Percentiles rank a stretch among this genome's conserved stretches.
These are phyloP conservation scores for Odontothrips loti DNA, from an alignment of 2,888 invertebrate genomes.

Conservation along the genomic window DNA sequence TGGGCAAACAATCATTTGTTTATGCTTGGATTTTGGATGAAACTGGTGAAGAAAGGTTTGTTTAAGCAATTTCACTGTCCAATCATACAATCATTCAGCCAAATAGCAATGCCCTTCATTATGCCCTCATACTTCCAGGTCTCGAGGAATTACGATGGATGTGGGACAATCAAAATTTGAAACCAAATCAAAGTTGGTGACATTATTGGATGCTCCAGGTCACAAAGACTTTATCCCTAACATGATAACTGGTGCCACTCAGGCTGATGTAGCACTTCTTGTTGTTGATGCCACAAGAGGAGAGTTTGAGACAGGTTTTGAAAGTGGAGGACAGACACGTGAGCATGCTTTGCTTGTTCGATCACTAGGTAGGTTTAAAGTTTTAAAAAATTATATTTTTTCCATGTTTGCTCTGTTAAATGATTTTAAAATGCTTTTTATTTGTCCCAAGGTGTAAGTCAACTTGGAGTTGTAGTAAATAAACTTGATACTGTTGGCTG, in stretches of 20 bases:
- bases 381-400: neutral
- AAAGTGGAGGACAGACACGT: slow-evolving; percentile 94
- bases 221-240: slow-evolving; percentile 99
- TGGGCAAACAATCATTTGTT: slow-evolving; percentile 96
- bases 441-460: slow-evolving; percentile 68
- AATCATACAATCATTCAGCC: neutral
- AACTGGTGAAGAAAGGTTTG: slow-evolving; percentile 87
- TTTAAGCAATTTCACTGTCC: neutral
- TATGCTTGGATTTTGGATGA: slow-evolving; percentile 99
- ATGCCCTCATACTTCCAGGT: neutral
- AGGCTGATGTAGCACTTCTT: slow-evolving; percentile 94
- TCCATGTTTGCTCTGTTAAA: slow-evolving; percentile 29
- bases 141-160: slow-evolving; percentile 98
- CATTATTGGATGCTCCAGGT: slow-evolving; percentile 94
- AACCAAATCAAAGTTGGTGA: slow-evolving; percentile 73
- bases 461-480: slow-evolving; percentile 92
- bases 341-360: slow-evolving; percentile 95
- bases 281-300: slow-evolving; percentile 95
- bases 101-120: slow-evolving; percentile 25
- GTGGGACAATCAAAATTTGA: slow-evolving; percentile 90
- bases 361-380: slow-evolving; percentile 54
- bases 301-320: slow-evolving; percentile 99
- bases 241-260: slow-evolving; percentile 98
- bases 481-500: slow-evolving; percentile 95
- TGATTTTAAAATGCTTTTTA: slow-evolving; percentile 44